These are phyloP conservation scores for Drosophila sp. DNA, from an alignment of 1,140 invertebrate species.

Conservation along the genomic window DNA sequence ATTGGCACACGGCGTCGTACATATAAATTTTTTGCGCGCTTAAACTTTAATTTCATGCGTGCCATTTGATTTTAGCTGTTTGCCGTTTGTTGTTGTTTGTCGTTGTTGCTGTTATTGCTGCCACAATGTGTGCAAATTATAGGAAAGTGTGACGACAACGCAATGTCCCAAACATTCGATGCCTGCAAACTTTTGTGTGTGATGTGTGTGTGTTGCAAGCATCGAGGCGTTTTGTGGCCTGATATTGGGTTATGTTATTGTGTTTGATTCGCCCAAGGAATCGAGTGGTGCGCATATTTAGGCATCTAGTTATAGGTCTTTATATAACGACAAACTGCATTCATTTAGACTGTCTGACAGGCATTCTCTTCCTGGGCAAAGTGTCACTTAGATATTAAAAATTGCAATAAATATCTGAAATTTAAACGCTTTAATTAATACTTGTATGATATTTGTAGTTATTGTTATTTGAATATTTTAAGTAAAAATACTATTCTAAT, in stretches of 20 bases:
- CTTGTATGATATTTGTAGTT: too few relatives aligned
- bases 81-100: slow-evolving; percentile 5
- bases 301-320: slow-evolving; percentile 72
- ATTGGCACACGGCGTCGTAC: slow-evolving; percentile 80
- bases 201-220: slow-evolving; percentile 29
- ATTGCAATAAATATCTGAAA: too few relatives aligned
- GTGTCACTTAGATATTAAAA: not conserved
- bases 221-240: slow-evolving; percentile 53
- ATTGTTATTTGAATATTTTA: too few relatives aligned
- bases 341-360: slow-evolving; percentile 35
- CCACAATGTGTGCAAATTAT: slow-evolving; percentile 68
- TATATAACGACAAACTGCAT: slow-evolving; percentile 57
- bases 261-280: slow-evolving; percentile 41
- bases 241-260: slow-evolving; percentile 24
- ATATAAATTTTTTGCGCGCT: slow-evolving; percentile 79
- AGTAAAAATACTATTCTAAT: too few relatives aligned
- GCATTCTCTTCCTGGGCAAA: slow-evolving; percentile 51
- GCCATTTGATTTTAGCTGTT: slow-evolving; percentile 73
- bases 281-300: slow-evolving; percentile 56
- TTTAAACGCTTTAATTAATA: too few relatives aligned
- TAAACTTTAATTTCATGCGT: slow-evolving; percentile 82
- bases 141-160: slow-evolving; percentile 53
- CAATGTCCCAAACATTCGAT: slow-evolving; percentile 13
- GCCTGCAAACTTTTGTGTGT: slow-evolving; percentile 50
- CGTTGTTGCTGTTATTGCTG: slow-evolving; percentile 41